Base-by-base conservation (phyloP, 2,888 invertebrate species). In the Caenorhabditis sp. region DNA sequence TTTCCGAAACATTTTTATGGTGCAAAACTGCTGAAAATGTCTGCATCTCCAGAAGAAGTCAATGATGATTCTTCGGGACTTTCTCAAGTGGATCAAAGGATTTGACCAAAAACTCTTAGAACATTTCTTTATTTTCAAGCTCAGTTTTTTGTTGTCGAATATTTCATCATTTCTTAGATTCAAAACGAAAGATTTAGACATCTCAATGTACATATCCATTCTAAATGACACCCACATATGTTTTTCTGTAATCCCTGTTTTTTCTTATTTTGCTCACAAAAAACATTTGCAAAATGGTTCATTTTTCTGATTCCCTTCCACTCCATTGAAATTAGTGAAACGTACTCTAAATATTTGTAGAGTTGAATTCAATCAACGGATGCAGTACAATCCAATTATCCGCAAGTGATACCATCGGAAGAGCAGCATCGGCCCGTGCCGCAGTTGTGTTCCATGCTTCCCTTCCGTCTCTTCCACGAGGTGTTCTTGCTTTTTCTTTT, bases 371-470 rank as follows among this genome's bases (percentile, higher is more conserved):
- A 74, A 74, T 76, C 76, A 61, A 67, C 76, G 68, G 61, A 76
- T 53, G 64, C 76, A 67, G 76, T 76, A 60, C 60, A 68, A 76
- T 65, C 51, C 51, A 76, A 76, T 76, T 76, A 76, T 67, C 60
- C 60, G 18, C 76, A 76, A 76, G 76, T 76, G 76, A 76, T 76
- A 76, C 76, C 67, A 76, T 76, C 76, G 76, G 67, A 37, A 51
- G 44, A 58, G 65, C 51, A 56, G 47, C 18, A 26, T 32, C n/a
- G 32, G 5, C 44, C 35, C 28, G 37, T 11, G 58, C 35, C 15
- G 50, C 28, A 32, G 26, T 51, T 15, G 28, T 53, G 76, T 67
- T 76, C 67, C 67, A 76, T 76, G 76, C 53, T 53, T 61, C 67
- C 65, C 58, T 67, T 51, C 32, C 67, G 76, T 67, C 76, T 76